Evolutionary conservation across 2,113 vertebrate species (phyloP).

Genomic region (Mesembrinibis cayennensis): DNA sequence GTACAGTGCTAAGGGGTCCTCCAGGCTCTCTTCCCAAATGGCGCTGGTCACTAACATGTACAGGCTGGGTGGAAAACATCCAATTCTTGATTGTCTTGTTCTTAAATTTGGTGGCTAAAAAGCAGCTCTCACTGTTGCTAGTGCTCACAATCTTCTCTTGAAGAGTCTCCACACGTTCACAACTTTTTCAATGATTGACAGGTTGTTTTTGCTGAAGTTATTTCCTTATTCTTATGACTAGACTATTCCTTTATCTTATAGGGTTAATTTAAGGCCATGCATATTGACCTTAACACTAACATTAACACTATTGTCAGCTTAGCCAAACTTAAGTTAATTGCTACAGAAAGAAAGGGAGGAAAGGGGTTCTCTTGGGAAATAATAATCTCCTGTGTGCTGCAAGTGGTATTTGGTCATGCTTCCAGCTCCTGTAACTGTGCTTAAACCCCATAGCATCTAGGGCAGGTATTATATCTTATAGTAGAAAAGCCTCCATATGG

Average conservation of each 20-base stretch:
- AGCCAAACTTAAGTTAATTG: not conserved
- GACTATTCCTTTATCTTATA: not conserved
- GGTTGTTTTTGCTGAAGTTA: not conserved
- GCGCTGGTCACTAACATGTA: not conserved
- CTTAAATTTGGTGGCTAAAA: not conserved
- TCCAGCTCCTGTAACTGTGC: not conserved
- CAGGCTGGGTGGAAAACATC: not conserved
- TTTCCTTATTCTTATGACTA: not conserved
- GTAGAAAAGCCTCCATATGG: not conserved
- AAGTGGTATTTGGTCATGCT: not conserved
- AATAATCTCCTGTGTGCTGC: not conserved
- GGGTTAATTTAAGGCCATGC: not conserved
- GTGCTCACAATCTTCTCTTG: not conserved
- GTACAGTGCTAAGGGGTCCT: not conserved
- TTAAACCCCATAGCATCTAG: not conserved
- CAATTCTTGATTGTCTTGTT: not conserved
- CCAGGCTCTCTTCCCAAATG: not conserved
- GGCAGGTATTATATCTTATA: not conserved
- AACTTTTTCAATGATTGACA: not conserved
- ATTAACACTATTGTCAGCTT: not conserved
- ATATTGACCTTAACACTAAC: not conserved
- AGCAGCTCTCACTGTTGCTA: rapidly evolving
- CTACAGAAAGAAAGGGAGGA: not conserved
- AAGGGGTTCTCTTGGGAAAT: not conserved
- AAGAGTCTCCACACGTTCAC: not conserved